Base-by-base conservation (phyloP, 2,113 vertebrate genomes). In the Seriola aureovittata region DNA sequence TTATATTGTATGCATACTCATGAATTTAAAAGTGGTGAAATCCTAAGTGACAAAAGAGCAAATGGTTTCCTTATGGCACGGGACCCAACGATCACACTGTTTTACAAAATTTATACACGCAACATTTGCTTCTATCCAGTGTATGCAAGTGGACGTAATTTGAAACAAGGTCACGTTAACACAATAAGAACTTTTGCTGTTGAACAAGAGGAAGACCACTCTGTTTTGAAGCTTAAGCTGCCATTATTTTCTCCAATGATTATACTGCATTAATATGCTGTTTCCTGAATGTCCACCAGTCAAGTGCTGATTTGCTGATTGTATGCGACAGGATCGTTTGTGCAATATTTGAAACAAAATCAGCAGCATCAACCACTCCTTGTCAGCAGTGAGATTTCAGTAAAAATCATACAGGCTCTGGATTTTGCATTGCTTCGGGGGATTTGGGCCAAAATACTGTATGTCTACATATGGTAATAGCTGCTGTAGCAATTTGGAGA, bases 401-500 rank as follows among this genome's bases (percentile, higher is more conserved):
- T 62, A 67, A 25, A n/a, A 80, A 68, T 59, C 58, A 25, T 48
- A 55, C 40, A 72, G 34, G 6, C 71, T 42, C 29, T 21, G 64
- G 70, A 14, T 69, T 87, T 74, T 65, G 46, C 78, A 76, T 69
- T 12, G 75, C 71, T 79, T 72, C 46, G n/a, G 78, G 75, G 55
- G 25, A 40, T 82, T 75, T 42, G 32, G 58, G 60, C 57, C 71
- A 68, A 83, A 69, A 75, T 69, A 48, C 68, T 72, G 60, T 48
- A 73, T 57, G 25, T 72, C 57, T 78, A 67, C 78, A 71, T 86
- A 69, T 60, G 68, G 73, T 73, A 44, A 50, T 44, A 66, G 71
- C 73, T 88, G 88, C 85, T 81, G 71, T 25, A 79, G 85, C 80
- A 82, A 82, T 89, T 91, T 86, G 54, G 65, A 88, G 58, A 74